Conservation (phyloP, 2,113 vertebrate species). For the Porphyrio hochstetteri region DNA sequence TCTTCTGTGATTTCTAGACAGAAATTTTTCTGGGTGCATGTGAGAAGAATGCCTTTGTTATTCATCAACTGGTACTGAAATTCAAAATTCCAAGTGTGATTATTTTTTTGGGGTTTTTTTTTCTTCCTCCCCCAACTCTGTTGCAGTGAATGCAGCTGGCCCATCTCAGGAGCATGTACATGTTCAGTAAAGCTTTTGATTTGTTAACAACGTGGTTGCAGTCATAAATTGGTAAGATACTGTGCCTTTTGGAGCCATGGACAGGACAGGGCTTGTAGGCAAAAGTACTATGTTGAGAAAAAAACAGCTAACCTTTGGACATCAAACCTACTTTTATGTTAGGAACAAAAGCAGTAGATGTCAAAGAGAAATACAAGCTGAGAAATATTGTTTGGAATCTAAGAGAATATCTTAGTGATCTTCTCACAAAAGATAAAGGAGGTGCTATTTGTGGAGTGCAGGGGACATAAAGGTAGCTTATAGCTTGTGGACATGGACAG, state of each 20-base stretch:
- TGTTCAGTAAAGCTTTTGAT: background rate
- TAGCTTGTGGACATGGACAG: background rate
- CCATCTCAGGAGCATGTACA: background rate
- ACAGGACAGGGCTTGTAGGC: background rate
- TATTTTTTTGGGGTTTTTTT: background rate
- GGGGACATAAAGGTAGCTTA: background rate
- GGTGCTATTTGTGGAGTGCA: background rate
- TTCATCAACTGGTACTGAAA: background rate
- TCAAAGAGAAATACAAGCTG: background rate
- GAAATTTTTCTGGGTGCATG: background rate
- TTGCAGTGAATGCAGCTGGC: background rate
- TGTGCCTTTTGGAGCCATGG: background rate
- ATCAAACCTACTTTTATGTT: background rate
- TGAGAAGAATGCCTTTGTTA: background rate
- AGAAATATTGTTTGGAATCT: background rate
- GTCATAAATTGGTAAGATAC: background rate
- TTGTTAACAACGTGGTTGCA: background rate
- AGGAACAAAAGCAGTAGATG: background rate
- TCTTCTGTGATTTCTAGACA: background rate
- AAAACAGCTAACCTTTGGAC: background rate
- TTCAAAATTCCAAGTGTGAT: background rate
- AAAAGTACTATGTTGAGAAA: background rate
- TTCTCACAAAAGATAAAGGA: background rate
- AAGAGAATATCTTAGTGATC: background rate
- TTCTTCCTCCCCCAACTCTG: too few species aligned